Base-by-base conservation (phyloP, 2,797 vertebrate genomes). In the Periparus ater region DNA sequence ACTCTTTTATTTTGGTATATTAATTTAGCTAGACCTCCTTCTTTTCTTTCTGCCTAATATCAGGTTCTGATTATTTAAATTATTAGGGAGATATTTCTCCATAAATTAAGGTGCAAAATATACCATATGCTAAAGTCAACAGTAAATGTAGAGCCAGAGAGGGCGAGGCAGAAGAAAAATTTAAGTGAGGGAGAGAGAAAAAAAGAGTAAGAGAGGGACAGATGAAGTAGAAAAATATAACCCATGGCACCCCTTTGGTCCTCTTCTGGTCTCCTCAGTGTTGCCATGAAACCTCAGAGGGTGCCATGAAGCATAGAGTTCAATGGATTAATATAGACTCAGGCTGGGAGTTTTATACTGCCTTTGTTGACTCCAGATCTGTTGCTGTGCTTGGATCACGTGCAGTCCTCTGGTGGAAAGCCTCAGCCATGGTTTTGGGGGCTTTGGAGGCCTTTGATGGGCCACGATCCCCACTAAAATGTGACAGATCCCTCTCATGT, bases 311-410 rank as follows among this genome's bases (percentile, higher is more conserved):
- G 18, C 6, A 40, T 0, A 13, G 40, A 40, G 26, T 34, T 48
- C 34, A 36, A 9, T 34, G 42, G 12, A 30, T 22, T 48, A 48
- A 22, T 26, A 12, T 1, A 17, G 3, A 5, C 30, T 26, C 34
- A 48, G 17, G 5, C 2, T 70, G 36, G 9, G 25, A 34, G 48
- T 10, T 77, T 54, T 48, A 1, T 7, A 2, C 5, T 20, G 11
- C 15, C 30, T 77, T 62, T 48, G 17, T 20, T 0, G 0, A 13
- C 14, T 61, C 17, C 48, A 57, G 34, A 26, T 40, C 14, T 48
- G 21, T 19, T 70, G 42, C 15, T 42, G 0, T 3, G 4, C 21
- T 48, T 34, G 34, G 34, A 55, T 22, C 42, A 18, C 0, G 0
- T 16, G 7, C 57, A 48, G 7, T 34, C 17, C 26, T 48, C 26